These are phyloP conservation scores for Taphrorychus bicolor DNA, from an alignment of 2,888 invertebrate genomes.

Conservation along the genomic window DNA sequence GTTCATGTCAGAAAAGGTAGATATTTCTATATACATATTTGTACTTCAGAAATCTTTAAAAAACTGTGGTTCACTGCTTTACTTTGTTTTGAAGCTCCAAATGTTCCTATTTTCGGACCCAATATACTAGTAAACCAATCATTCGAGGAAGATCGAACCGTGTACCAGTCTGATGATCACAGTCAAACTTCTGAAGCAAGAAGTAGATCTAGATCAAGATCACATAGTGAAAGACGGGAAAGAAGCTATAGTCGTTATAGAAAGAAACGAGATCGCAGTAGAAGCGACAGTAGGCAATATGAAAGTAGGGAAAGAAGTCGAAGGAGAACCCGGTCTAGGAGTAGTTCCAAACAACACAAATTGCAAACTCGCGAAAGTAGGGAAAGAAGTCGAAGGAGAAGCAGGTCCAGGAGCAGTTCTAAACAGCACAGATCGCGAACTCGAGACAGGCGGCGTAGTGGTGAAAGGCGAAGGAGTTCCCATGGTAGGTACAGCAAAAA, in stretches of 20 bases:
- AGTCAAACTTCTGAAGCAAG: slow-evolving; percentile 6
- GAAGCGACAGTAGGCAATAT: slow-evolving; percentile 5
- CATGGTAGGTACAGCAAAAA: neutral
- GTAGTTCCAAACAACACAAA: slow-evolving; percentile 12
- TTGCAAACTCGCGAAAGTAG: slow-evolving; percentile 13
- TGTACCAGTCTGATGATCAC: slow-evolving; percentile 11
- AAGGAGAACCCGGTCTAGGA: slow-evolving; percentile 13
- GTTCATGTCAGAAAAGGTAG: neutral
- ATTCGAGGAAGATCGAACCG: slow-evolving; percentile 12
- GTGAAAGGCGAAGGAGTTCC: no score
- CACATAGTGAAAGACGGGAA: slow-evolving; percentile 2
- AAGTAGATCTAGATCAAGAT: slow-evolving; percentile 21
- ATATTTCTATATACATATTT: neutral
- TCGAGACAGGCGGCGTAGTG: no score
- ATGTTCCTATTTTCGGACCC: slow-evolving; percentile 24
- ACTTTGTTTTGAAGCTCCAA: no score
- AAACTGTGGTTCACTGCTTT: no score
- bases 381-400: no score
- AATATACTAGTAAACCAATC: slow-evolving; percentile 37
- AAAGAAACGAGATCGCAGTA: neutral
- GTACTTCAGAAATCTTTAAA: no score
- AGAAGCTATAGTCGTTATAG: slow-evolving; percentile 5
- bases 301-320: slow-evolving; percentile 19
- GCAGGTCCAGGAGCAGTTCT: slow-evolving; percentile 3
- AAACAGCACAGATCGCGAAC: neutral